A percentile compares a stretch with the other conserved stretches of the same genome.
Conservation (phyloP, 2,113 vertebrate genomes). For the Glaucidium brasilianum region DNA sequence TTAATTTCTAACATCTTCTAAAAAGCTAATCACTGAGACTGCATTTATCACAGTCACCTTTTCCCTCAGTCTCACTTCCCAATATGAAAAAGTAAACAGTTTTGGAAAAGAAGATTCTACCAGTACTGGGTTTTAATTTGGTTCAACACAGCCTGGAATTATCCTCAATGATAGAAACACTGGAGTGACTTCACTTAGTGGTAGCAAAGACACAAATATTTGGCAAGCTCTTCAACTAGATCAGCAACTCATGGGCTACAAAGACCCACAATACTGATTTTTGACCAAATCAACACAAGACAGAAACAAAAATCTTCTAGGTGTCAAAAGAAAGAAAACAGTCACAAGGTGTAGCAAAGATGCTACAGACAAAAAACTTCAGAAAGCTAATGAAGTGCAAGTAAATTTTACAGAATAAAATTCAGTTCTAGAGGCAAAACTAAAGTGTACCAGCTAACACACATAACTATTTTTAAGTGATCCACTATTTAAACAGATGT, state of each 20-base stretch:
- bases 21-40: background rate
- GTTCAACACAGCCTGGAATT: background rate
- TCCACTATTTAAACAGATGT: background rate
- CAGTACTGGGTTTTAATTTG: background rate
- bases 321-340: background rate
- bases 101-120: background rate
- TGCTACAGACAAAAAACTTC: background rate
- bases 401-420: background rate
- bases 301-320: background rate
- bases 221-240: background rate
- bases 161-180: background rate
- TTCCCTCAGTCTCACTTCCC: background rate
- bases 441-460: background rate
- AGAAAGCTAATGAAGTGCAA: background rate
- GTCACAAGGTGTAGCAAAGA: background rate
- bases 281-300: background rate
- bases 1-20: background rate
- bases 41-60: background rate
- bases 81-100: background rate
- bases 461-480: background rate
- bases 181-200: background rate
- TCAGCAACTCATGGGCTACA: rapidly evolving
- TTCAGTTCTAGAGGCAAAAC: background rate
- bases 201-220: background rate
- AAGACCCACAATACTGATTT: background rate